A percentile compares a stretch with the other conserved stretches of the same genome.
Evolutionary conservation across 1,140 invertebrate species (phyloP).

Genomic region (Arctopsyche grandis): DNA sequence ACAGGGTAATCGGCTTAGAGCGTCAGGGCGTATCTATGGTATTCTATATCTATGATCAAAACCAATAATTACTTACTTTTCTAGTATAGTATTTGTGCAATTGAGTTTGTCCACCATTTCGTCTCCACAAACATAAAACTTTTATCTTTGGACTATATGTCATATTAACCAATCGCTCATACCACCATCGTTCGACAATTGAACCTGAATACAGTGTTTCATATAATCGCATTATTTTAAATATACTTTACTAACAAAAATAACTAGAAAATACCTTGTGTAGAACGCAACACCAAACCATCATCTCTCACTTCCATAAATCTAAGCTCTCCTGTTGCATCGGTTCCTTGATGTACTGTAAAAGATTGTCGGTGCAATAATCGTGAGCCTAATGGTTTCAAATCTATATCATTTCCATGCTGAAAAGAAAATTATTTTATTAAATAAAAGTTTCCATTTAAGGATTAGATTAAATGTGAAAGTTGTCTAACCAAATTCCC

Average conservation of each 20-base stretch:
- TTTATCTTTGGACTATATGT: slow-evolving; percentile 98
- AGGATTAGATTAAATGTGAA: slow-evolving; percentile 21
- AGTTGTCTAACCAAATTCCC: slow-evolving; percentile 83
- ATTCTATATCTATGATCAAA: too few relatives aligned
- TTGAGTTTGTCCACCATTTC: slow-evolving; percentile 89
- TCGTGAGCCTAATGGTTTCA: slow-evolving; percentile 91
- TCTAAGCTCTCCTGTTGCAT: slow-evolving; percentile 89
- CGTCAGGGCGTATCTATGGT: too few relatives aligned
- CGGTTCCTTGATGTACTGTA: slow-evolving; percentile 94
- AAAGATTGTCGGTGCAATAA: slow-evolving; percentile 97
- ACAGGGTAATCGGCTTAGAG: too few relatives aligned
- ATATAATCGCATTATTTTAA: slow-evolving; percentile 4
- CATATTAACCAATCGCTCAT: slow-evolving; percentile 98
- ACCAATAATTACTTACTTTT: slow-evolving; percentile 76
- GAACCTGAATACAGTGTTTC: slow-evolving; percentile 65
- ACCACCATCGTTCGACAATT: slow-evolving; percentile 99
- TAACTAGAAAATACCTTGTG: slow-evolving; percentile 72
- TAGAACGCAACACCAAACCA: slow-evolving; percentile 92
- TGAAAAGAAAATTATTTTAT: slow-evolving; percentile 59
- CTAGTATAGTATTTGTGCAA: slow-evolving; percentile 99
- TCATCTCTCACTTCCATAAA: slow-evolving; percentile 99
- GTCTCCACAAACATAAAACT: slow-evolving; percentile 95
- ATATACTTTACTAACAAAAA: neutral
- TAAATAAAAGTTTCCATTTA: neutral
- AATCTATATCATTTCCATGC: slow-evolving; percentile 96